A percentile compares a stretch with the other conserved stretches of the same genome.
phyloP scores from a whole-genome alignment of 2,797 vertebrate genomes.

The Macroramphosus scolopax region DNA sequence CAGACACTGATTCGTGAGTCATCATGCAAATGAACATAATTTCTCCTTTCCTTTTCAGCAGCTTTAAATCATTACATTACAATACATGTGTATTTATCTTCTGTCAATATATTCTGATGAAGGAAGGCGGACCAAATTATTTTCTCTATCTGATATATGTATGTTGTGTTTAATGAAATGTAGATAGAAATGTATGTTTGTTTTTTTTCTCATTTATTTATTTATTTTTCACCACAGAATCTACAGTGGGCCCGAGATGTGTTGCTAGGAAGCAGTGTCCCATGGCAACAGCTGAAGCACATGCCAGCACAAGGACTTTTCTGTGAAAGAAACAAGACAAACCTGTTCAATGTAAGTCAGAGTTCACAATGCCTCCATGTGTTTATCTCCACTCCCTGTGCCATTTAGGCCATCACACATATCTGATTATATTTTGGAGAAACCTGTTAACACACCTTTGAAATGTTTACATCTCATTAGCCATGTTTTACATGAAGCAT shows the following conservation, averaged over 20 bases:
- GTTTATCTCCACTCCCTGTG: background rate
- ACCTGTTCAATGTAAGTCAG: slow-evolving; percentile 98
- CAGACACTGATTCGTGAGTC: slow-evolving; percentile 48
- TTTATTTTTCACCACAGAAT: slow-evolving; percentile 83
- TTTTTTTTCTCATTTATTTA: slow-evolving; percentile 40
- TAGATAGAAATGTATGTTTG: slow-evolving; percentile 31
- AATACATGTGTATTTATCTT: background rate
- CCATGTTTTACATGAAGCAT: no score
- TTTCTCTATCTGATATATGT: slow-evolving; percentile 1
- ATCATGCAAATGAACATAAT: slow-evolving; percentile 29
- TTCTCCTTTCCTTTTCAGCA: background rate
- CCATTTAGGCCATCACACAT: slow-evolving; percentile 8
- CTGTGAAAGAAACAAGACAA: slow-evolving; percentile 99
- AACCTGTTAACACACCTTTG: no score
- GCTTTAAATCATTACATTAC: background rate
- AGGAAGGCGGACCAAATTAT: background rate
- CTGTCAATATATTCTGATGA: slow-evolving; percentile 2
- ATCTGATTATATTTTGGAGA: background rate
- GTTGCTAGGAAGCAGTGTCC: slow-evolving; percentile 97
- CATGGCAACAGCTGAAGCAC: slow-evolving; percentile 99
- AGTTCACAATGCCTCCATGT: slow-evolving; percentile 13
- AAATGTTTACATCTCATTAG: no score
- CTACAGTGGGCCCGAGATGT: slow-evolving; percentile 98
- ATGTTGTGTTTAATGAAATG: slow-evolving; percentile 5
- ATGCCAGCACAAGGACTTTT: slow-evolving; percentile 99